phyloP scores from a whole-genome alignment of 2,888 invertebrate genomes.

The Limnephilus rhombicus region DNA sequence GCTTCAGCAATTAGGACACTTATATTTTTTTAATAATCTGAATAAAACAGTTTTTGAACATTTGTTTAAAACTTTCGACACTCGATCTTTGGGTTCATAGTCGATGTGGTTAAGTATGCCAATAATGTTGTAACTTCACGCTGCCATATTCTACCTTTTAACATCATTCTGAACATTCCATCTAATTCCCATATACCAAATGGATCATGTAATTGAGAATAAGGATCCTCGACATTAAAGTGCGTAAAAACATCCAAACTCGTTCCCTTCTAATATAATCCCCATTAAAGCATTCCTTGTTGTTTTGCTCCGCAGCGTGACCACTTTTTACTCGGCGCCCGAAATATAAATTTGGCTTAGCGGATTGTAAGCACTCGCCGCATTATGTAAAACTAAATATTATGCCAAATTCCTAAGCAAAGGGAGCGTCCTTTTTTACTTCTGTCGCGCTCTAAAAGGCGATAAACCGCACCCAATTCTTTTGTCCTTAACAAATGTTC shows the following conservation, averaged over 20 bases:
- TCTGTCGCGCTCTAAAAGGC: slow-evolving; percentile 10
- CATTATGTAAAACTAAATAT: slow-evolving; percentile 59
- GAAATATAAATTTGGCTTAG: slow-evolving; percentile 55
- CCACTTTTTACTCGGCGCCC: slow-evolving; percentile 27
- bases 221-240: neutral
- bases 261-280: neutral
- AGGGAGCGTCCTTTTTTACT: slow-evolving; percentile 45
- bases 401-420: slow-evolving; percentile 42
- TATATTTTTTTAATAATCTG: too few species aligned
- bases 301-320: neutral
- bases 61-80: too few species aligned
- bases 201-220: neutral
- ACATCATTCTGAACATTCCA: neutral
- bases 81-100: too few species aligned
- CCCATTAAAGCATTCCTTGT: neutral
- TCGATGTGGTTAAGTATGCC: neutral
- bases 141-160: neutral
- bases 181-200: neutral
- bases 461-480: slow-evolving; percentile 44
- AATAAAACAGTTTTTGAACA: too few species aligned
- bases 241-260: neutral
- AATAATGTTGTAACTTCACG: neutral
- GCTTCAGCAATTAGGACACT: too few species aligned
- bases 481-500: neutral
- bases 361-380: slow-evolving; percentile 50